Base-by-base conservation (phyloP, 1,140 invertebrate species). In the Coptotermes formosanus region DNA sequence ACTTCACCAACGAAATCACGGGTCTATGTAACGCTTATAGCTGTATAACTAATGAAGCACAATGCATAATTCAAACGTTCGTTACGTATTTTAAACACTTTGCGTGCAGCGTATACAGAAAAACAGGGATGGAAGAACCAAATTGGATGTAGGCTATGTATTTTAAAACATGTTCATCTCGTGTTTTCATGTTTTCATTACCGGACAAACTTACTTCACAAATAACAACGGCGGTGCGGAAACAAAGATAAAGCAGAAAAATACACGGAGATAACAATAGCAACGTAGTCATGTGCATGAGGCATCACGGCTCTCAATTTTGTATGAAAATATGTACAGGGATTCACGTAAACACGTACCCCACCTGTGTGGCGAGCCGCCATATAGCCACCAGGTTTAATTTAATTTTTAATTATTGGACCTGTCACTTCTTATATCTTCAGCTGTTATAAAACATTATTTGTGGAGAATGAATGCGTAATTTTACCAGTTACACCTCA, bases 81-180 rank as follows among this genome's bases (percentile, higher is more conserved):
- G 81, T 86, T 86, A 75, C 82, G 85, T 86, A 86, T 86, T 64
- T 86, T 86, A 86, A 86, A 86, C 85, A 86, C 85, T 64, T 44
- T 81, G 64, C 85, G 69, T 82, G 83, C 82, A 52, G 83, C 21
- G 44, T 52, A 52, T 52, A 52, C 83, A 52, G 25, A 44, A 84
- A 84, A 84, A 84, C 44, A 84, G 83, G 83, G 83, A 83, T 44
- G 45, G 82, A 43, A 75, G 64, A 45, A 43, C 82, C 38, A 83
- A 83, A 83, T 83, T 83, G 82, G 82, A 83, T 83, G 82, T 83
- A 75, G 64, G 64, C 64, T 75, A 83, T 83, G 82, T 83, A 83
- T 83, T 83, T 83, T 83, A 48, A 83, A 83, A 83, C 82, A 83
- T 48, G 82, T 83, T 83, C 82, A 83, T 83, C 82, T 83, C 38